phyloP scores from a whole-genome alignment of 2,113 vertebrate genomes.

The Ranitomeya variabilis region DNA sequence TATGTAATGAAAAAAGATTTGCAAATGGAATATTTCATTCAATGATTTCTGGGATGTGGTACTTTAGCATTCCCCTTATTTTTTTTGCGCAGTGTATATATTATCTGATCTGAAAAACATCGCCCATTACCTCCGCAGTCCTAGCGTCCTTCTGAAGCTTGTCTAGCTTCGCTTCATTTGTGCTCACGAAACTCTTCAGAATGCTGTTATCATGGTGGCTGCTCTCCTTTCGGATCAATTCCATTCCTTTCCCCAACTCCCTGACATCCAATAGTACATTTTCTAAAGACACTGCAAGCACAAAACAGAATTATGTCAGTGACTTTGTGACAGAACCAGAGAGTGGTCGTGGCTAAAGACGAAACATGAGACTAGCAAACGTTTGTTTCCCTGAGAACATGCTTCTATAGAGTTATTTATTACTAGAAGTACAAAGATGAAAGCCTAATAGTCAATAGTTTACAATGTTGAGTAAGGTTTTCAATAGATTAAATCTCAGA shows the following conservation, averaged over 20 bases:
- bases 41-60: too few relatives aligned
- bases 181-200: slow-evolving; percentile 84
- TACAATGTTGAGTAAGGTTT: too few relatives aligned
- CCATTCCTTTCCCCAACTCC: slow-evolving; percentile 95
- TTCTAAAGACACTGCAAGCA: slow-evolving; percentile 87
- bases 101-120: not conserved
- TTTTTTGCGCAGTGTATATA: not conserved
- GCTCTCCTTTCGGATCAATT: slow-evolving; percentile 88
- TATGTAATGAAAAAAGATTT: too few relatives aligned
- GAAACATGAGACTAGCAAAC: too few relatives aligned
- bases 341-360: not conserved
- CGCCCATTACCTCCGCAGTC: slow-evolving; percentile 81
- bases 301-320: not conserved
- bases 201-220: slow-evolving; percentile 86
- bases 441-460: too few relatives aligned
- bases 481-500: too few relatives aligned
- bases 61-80: too few relatives aligned
- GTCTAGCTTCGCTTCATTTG: slow-evolving; percentile 85
- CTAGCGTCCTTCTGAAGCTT: slow-evolving; percentile 89
- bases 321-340: not conserved
- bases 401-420: too few relatives aligned
- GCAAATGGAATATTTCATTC: too few relatives aligned
- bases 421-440: too few relatives aligned
- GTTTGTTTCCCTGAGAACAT: too few relatives aligned
- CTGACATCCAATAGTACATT: slow-evolving; percentile 92